These are phyloP conservation scores for Hemiprocne comata DNA, from an alignment of 2,113 vertebrate genomes.

Conservation along the genomic window DNA sequence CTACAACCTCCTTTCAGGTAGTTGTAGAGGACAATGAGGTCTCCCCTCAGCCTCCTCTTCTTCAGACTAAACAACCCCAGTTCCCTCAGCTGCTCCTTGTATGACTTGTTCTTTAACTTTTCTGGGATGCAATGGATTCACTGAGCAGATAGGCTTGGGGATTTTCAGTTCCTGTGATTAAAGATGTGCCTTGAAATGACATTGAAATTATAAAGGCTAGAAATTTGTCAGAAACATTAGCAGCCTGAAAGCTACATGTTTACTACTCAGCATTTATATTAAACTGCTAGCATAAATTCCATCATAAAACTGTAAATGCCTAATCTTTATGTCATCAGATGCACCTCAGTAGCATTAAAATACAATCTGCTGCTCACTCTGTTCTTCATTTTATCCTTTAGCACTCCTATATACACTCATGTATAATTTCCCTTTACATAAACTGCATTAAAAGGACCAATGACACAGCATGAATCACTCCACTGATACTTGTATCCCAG, in stretches of 20 bases:
- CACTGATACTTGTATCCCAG: not conserved
- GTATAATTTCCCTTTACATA: not conserved
- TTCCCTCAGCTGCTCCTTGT: too few species aligned
- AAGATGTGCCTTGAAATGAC: not conserved
- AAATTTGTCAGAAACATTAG: not conserved
- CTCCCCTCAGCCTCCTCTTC: too few species aligned
- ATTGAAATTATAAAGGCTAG: not conserved
- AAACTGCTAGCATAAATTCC: not conserved
- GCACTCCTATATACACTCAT: not conserved
- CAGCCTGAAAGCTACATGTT: not conserved
- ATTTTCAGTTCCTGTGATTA: not conserved
- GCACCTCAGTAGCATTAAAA: not conserved
- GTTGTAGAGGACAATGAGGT: too few species aligned
- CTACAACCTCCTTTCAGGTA: too few species aligned
- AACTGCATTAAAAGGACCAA: not conserved
- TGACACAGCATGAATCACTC: not conserved
- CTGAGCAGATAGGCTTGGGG: not conserved
- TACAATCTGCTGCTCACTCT: not conserved
- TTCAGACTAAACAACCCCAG: too few species aligned
- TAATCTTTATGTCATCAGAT: not conserved
- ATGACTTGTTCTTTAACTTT: too few species aligned
- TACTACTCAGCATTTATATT: not conserved
- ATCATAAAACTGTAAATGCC: not conserved
- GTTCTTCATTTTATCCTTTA: not conserved
- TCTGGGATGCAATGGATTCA: not conserved